Evolutionary conservation across 2,888 invertebrate species (phyloP).

Genomic region (Drosophila cognata): DNA sequence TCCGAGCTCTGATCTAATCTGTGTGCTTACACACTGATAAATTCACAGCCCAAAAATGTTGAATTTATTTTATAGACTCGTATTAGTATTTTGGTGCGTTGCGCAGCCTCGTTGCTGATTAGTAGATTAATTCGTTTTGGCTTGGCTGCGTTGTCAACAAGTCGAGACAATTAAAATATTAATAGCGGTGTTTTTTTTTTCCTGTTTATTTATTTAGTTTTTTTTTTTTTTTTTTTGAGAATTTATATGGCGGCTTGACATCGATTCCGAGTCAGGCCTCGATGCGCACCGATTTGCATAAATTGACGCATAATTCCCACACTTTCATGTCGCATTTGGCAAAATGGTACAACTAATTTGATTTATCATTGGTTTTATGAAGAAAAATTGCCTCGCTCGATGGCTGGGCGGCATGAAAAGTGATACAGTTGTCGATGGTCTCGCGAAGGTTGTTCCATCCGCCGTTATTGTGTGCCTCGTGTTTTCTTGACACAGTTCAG

Average conservation of each 20-base stretch:
- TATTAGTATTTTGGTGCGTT: constrained; percentile 25
- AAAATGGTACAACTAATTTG: constrained; percentile 72
- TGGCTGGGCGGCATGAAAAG: neutral
- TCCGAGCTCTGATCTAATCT: constrained; percentile 48
- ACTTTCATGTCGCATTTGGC: constrained; percentile 74
- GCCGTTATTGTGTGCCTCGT: neutral
- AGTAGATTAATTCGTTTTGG: constrained; percentile 67
- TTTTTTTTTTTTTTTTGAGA: constrained; percentile 17
- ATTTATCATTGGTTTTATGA: constrained; percentile 69
- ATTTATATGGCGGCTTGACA: constrained; percentile 41
- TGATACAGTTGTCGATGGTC: constrained; percentile 50
- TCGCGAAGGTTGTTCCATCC: constrained; percentile 5
- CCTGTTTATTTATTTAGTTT: constrained; percentile 1
- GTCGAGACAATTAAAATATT: constrained; percentile 75
- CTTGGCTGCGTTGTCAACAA: constrained; percentile 67
- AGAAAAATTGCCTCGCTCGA: constrained; percentile 55
- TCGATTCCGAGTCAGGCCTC: constrained; percentile 47
- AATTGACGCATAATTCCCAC: constrained; percentile 75
- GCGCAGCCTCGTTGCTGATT: constrained; percentile 72
- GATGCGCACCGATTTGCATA: constrained; percentile 64
- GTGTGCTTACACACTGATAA: constrained; percentile 26
- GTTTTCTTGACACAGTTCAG: neutral
- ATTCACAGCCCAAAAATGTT: constrained; percentile 34
- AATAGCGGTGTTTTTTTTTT: constrained; percentile 39
- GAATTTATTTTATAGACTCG: neutral